phyloP scores from a whole-genome alignment of 2,888 invertebrate genomes.

The Pristionchus mayeri region DNA sequence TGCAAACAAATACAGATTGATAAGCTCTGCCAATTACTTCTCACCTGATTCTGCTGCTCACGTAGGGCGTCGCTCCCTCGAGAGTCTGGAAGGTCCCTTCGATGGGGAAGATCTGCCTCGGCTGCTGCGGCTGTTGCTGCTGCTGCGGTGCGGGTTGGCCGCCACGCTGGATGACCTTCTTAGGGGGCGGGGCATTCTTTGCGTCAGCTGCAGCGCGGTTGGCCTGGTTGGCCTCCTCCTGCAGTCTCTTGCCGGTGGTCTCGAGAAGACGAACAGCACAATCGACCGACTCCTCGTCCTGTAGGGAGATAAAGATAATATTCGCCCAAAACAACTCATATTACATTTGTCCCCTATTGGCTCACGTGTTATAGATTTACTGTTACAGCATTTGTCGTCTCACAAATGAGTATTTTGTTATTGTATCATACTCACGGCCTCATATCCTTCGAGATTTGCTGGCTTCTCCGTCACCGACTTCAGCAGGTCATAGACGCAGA shows the following conservation, averaged over 20 bases:
- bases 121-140: background rate
- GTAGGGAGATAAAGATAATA: constrained; percentile 32
- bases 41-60: constrained; percentile 60
- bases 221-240: background rate
- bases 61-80: background rate
- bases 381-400: too few species aligned
- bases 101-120: background rate
- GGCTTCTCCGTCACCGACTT: constrained; percentile 18
- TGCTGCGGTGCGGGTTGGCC: background rate
- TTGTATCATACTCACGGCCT: constrained; percentile 38
- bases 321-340: too few species aligned
- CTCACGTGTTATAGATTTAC: too few species aligned
- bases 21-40: background rate
- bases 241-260: constrained; percentile 43
- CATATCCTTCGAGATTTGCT: background rate
- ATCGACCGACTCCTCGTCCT: constrained; percentile 53
- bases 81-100: constrained; percentile 22
- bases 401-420: too few species aligned
- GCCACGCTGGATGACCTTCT: background rate
- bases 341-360: too few species aligned
- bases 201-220: background rate
- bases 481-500: constrained; percentile 61
- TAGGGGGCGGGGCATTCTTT: background rate
- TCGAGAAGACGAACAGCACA: constrained; percentile 52
- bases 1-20: constrained; percentile 45